Evolutionary conservation across 2,888 invertebrate species (phyloP).

Genomic region (Phaedon cochleariae): DNA sequence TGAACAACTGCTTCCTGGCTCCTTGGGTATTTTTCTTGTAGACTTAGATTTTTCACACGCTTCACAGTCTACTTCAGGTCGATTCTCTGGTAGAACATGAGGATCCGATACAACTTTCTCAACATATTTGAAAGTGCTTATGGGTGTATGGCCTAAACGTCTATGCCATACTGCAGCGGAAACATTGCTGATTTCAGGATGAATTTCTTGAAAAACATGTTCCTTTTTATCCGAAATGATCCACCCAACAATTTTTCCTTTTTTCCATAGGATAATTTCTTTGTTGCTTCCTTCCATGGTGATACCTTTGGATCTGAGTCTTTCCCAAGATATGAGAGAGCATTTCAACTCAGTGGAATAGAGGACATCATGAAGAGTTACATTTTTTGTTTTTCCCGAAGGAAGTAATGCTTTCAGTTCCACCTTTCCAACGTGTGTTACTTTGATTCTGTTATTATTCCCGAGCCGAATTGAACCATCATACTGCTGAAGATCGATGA

Average conservation of each 20-base stretch:
- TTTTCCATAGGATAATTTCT: neutral
- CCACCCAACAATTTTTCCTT: neutral
- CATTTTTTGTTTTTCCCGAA: too few relatives aligned
- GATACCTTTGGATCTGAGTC: neutral
- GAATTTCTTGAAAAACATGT: neutral
- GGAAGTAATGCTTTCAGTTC: too few relatives aligned
- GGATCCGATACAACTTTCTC: neutral
- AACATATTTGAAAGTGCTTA: neutral
- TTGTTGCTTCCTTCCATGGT: neutral
- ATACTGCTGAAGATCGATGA: neutral
- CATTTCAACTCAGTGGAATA: too few relatives aligned
- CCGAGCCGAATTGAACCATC: neutral
- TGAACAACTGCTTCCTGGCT: constrained; percentile 2
- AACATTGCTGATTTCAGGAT: neutral
- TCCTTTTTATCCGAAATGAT: neutral
- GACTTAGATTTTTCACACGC: neutral
- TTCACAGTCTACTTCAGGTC: constrained; percentile 1
- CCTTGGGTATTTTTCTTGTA: neutral
- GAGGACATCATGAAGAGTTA: too few relatives aligned
- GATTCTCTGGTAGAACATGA: neutral
- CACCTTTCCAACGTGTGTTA: too few relatives aligned
- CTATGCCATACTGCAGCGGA: neutral
- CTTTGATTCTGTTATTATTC: neutral
- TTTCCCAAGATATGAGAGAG: neutral
- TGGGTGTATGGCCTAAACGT: neutral